Conservation (phyloP, 2,113 vertebrate species). For the Varanus salvator region DNA sequence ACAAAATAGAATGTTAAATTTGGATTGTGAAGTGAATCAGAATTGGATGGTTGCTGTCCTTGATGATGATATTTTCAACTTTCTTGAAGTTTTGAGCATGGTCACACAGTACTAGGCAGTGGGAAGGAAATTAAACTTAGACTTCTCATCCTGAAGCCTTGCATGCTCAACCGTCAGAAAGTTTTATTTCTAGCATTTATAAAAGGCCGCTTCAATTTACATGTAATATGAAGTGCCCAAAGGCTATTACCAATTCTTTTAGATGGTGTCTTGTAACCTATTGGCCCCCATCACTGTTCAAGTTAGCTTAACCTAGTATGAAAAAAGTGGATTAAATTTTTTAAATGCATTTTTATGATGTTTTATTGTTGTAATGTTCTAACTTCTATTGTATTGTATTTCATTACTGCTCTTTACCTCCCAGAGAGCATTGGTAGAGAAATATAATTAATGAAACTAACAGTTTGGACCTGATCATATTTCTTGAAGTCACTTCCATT, state of each 20-base stretch:
- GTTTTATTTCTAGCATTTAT: background rate
- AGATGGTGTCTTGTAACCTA: background rate
- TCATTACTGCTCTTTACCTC: no score
- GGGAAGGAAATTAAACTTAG: background rate
- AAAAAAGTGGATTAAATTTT: background rate
- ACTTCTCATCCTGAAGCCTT: background rate
- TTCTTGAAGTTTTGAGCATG: background rate
- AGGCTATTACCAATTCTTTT: background rate
- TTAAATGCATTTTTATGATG: no score
- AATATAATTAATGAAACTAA: background rate
- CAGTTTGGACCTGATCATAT: background rate
- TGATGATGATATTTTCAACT: background rate
- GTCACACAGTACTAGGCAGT: background rate
- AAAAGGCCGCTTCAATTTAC: background rate
- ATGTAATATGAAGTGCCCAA: background rate
- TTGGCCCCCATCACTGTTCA: background rate
- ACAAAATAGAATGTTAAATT: background rate
- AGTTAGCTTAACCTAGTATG: background rate
- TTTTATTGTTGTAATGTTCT: no score
- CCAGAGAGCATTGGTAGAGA: no score
- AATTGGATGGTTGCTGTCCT: background rate
- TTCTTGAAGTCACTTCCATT: background rate
- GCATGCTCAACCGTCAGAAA: background rate
- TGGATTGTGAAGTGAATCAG: background rate
- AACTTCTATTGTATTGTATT: no score